Evolutionary conservation across 2,888 invertebrate genomes (phyloP), one percentile per base, ranked within the genome.

Genomic region (Phymatocera aterrima): DNA sequence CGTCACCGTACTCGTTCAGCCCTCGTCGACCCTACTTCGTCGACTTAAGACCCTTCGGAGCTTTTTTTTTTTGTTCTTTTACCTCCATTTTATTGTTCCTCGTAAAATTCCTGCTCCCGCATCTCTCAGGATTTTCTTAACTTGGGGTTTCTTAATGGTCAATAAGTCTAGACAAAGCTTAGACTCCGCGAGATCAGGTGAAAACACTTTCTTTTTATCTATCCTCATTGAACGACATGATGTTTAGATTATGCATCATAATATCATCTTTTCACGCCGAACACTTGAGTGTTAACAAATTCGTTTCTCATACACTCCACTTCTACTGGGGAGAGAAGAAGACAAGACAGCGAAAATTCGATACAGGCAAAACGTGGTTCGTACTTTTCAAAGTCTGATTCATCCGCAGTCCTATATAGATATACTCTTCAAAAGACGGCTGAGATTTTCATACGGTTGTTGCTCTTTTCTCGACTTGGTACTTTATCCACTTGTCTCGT

Each of bases 11-110:
- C 28, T 28, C 15, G 4, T 57, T 57, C 57, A 28, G 28, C 57
- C 57, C 57, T 54, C 54, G 54, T 54, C 10, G 54, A 54, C 54
- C 54, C 54, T n/a, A n/a, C n/a, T 40, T 57, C 57, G 57, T 57
- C 57, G 57, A 57, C 12, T 57, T 28, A 28, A 57, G 57, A 57
- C 57, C 57, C 15, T 57, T 28, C 57, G 12, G 21, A 24, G 57
- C 24, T 28, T 28, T 40, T 28, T 57, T 57, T 57, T 12, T 28
- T 12, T 57, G 15, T 28, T 57, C 28, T 57, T 12, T 28, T 12
- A 28, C 15, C 57, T 15, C 57, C 10, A 57, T 57, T 57, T 57
- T 57, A 57, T 57, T 57, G 57, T 57, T 57, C 57, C 15, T 57
- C 12, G 15, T 15, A 57, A 15, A 57, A 57, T 21, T 28, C 57